Evolutionary conservation across 2,888 invertebrate genomes (phyloP).

Genomic region (Venustoraphidia nigricollis): DNA sequence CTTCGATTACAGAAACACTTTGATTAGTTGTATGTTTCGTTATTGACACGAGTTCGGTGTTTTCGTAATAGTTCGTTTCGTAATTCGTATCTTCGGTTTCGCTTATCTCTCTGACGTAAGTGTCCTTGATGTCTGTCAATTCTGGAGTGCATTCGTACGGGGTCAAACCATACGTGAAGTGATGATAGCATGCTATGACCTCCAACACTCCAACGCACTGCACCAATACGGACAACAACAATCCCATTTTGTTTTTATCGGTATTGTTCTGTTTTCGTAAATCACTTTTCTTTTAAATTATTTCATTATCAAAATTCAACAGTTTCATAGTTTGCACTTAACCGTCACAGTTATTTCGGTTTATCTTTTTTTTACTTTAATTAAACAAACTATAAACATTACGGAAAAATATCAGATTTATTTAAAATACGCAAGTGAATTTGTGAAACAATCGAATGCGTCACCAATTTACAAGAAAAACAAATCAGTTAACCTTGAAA

Average conservation of each 20-base stretch:
- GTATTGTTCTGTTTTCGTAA: constrained; percentile 15
- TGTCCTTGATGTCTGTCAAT: constrained; percentile 21
- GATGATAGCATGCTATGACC: constrained; percentile 39
- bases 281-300: too few species aligned
- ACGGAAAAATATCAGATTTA: too few species aligned
- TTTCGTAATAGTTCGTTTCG: constrained; percentile 7
- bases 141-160: constrained; percentile 8
- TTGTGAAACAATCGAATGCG: too few species aligned
- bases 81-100: neutral
- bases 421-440: too few species aligned
- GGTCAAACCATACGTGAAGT: constrained; percentile 30
- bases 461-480: too few species aligned
- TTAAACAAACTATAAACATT: too few species aligned
- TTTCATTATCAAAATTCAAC: too few species aligned
- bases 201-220: constrained; percentile 63
- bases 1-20: neutral
- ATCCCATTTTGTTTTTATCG: constrained; percentile 40
- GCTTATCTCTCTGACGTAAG: neutral
- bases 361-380: too few species aligned
- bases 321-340: too few species aligned
- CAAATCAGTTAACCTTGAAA: too few species aligned
- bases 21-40: constrained; percentile 1
- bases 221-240: constrained; percentile 56
- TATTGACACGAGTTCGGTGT: constrained; percentile 8
- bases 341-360: too few species aligned